Evolutionary conservation across 2,113 vertebrate genomes (phyloP), one percentile per base, ranked within the genome.

Genomic region (Ctenodactylus gundi): DNA sequence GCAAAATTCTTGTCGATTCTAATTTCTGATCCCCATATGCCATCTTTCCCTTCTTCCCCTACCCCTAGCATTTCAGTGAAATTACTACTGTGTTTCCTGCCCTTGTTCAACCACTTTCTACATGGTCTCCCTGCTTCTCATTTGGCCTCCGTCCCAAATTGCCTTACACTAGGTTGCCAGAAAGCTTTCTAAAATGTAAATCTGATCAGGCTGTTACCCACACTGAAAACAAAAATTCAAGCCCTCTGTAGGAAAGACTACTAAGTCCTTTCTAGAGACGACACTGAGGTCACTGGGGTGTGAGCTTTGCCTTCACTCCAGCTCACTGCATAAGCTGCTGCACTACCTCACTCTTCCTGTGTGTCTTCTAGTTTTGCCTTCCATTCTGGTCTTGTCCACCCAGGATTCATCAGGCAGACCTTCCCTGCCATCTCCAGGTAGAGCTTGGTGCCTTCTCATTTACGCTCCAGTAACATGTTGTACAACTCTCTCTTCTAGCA

Each of bases 161-260:
- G 36, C 65, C 88, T 62, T 86, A 57, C 34, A n/a, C 25, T 70
- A 25, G 29, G 13, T 80, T 85, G 14, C 73, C 93, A 81, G 64
- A 64, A 93, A n/a, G 31, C 23, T 85, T 96, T 88, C 46, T 46
- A 75, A 90, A 57, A 65, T 55, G 53, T 11, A 85, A 70, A 81
- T 55, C 9, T 36, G 6, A 72, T 34, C n/a, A 17, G n/a, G 10
- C 25, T 51, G 13, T 23, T 39, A 29, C 39, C 29, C 34, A 17
- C 76, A 34, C 34, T 88, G 90, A 44, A 75, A 90, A 58, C 18
- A 21, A 15, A 80, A 65, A 57, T 62, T n/a, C 29, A n/a, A 15
- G 15, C 9, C 4, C n/a, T 85, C 68, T 18, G 53, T 10, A 80
- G 64, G 68, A 46, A 39, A 84, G 89, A 51, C 13, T 31, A 70